Base-by-base conservation (phyloP, 30 jellyfish, hydroid and myxozoan species). In the Nemopilema nomurai region DNA sequence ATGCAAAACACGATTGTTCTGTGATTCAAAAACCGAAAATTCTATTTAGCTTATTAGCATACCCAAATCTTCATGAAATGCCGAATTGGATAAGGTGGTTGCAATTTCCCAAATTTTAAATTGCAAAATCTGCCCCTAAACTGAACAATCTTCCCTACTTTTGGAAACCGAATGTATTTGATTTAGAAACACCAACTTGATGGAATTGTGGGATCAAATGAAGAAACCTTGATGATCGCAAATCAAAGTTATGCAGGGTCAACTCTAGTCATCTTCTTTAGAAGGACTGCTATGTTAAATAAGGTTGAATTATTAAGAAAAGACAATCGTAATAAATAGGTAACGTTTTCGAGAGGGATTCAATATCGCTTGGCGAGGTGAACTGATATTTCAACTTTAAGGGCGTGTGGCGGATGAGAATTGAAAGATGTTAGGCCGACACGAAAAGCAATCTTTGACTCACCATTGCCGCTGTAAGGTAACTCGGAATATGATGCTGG, bases 401-500 rank as follows among this genome's bases (percentile, higher is more conserved):
- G 57, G 57, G 57, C 57, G 57, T 41, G 57, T 41, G 6, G 57
- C 57, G 13, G 13, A 41, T 41, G 9, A 13, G 9, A 41, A 3
- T 13, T 41, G 57, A 41, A 41, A 6, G 13, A 3, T 6, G 57
- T 41, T 41, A 41, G 57, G 57, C 57, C 57, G 57, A 41, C 6
- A 3, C 9, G 13, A 24, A 18, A 53, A 76, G 53, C 26, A 23
- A 26, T 24, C 19, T 28, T 74, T 19, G n/a, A 49, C 91, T 71
- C 49, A 83, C 91, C 91, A 83, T 28, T 6, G 81, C 25, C 9
- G 91, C 81, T 3, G 91, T 69, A 17, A 71, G 66, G 32, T 83
- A 83, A 62, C 49, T 71, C 53, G 91, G 91, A 53, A 83, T 83
- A 26, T 71, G 76, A 28, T 76, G 63, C 49, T 83, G 76, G 22